A percentile compares a stretch with the other conserved stretches of the same genome.
Conservation (phyloP, 2,113 vertebrate species). For the Potamarius usumacintae region DNA sequence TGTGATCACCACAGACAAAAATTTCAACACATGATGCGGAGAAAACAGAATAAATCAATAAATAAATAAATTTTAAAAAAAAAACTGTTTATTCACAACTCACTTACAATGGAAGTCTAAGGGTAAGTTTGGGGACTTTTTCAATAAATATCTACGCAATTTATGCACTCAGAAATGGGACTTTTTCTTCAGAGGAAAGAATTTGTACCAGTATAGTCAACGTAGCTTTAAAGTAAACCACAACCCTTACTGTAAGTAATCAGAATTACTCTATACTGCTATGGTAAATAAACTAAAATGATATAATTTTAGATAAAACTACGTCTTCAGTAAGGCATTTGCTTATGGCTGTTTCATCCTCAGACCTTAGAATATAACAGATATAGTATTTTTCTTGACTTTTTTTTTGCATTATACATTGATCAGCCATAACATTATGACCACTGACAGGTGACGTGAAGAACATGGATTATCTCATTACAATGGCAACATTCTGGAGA, state of each 20-base stretch:
- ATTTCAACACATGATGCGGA: not conserved
- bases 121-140: not conserved
- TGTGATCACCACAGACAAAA: not conserved
- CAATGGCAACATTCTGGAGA: too few species aligned
- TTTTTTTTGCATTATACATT: not conserved
- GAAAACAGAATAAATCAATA: not conserved
- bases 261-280: not conserved
- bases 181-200: not conserved
- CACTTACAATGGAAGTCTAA: not conserved
- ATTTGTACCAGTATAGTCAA: not conserved
- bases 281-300: not conserved
- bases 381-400: not conserved
- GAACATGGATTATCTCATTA: too few species aligned
- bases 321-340: not conserved
- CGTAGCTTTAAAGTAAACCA: not conserved
- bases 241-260: not conserved
- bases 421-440: too few species aligned
- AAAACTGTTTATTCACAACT: not conserved
- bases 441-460: too few species aligned
- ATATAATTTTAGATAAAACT: not conserved
- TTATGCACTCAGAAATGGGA: not conserved
- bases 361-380: not conserved
- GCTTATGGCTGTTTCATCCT: not conserved
- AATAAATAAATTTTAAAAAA: not conserved
- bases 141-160: not conserved